Conservation (phyloP, 2,888 invertebrate species). For the Minunthozetes semirufus region DNA sequence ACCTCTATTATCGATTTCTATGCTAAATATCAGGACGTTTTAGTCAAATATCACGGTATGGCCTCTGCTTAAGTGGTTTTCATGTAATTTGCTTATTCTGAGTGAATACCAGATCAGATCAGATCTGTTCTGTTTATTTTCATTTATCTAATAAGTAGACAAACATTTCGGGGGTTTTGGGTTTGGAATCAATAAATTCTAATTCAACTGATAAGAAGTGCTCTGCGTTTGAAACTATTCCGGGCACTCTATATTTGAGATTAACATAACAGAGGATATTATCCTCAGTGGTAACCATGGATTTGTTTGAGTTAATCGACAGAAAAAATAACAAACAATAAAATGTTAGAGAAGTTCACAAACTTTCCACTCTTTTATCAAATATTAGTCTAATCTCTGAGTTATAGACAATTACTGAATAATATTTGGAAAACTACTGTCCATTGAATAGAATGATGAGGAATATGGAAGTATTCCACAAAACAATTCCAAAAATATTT, state of each 20-base stretch:
- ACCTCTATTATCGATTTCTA: conserved; percentile 89
- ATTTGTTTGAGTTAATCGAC: not conserved
- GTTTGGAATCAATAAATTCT: not conserved
- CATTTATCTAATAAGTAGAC: no score
- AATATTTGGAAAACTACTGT: no score
- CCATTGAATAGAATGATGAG: no score
- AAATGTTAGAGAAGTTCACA: not conserved
- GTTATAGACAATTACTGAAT: no score
- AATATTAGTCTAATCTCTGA: no score
- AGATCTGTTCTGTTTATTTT: not conserved
- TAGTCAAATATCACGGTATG: conserved; percentile 45
- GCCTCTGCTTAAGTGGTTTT: not conserved
- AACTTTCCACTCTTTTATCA: no score
- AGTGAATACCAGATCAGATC: not conserved
- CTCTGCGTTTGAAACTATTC: not conserved
- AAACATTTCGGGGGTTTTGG: no score
- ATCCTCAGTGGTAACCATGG: conserved; percentile 10
- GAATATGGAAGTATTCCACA: no score
- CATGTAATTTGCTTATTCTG: not conserved
- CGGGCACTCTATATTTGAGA: not conserved
- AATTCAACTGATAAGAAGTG: not conserved
- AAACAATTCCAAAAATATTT: no score
- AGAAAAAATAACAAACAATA: not conserved
- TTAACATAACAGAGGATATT: conserved; percentile 7
- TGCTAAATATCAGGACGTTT: conserved; percentile 76